Evolutionary conservation across 2,888 invertebrate species (phyloP).

Genomic region (Ceratothoa steindachneri): DNA sequence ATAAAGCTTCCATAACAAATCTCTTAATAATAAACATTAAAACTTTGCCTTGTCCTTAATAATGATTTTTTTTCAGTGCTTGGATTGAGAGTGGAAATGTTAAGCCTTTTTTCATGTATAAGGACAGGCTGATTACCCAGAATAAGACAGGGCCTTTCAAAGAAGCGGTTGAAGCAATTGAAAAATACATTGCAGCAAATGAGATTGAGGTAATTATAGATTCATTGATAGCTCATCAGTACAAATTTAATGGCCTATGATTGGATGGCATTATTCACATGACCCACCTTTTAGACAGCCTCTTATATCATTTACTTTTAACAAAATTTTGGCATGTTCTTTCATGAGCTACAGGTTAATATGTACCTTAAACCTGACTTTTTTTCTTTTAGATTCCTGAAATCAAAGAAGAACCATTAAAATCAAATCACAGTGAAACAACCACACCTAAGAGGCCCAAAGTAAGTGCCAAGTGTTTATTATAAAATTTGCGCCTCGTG

Average conservation of each 20-base stretch:
- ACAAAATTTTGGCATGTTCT: no score
- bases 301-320: no score
- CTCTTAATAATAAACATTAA: no score
- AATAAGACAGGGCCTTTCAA: constrained; percentile 72
- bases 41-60: no score
- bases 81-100: constrained; percentile 84
- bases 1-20: no score
- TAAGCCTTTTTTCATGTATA: constrained; percentile 74
- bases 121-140: constrained; percentile 70
- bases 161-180: constrained; percentile 73
- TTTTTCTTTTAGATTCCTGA: not conserved
- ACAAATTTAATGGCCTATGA: no score
- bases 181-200: constrained; percentile 63
- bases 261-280: no score
- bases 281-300: no score
- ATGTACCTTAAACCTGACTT: no score
- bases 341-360: no score
- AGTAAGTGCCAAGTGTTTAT: constrained; percentile 18
- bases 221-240: no score
- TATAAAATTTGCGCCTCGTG: no score
- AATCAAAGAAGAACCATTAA: not conserved
- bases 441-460: constrained; percentile 29
- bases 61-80: constrained; percentile 61
- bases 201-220: constrained; percentile 33
- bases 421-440: constrained; percentile 22